phyloP scores from a whole-genome alignment of 2,797 vertebrate genomes.

The Apogon talboti region DNA sequence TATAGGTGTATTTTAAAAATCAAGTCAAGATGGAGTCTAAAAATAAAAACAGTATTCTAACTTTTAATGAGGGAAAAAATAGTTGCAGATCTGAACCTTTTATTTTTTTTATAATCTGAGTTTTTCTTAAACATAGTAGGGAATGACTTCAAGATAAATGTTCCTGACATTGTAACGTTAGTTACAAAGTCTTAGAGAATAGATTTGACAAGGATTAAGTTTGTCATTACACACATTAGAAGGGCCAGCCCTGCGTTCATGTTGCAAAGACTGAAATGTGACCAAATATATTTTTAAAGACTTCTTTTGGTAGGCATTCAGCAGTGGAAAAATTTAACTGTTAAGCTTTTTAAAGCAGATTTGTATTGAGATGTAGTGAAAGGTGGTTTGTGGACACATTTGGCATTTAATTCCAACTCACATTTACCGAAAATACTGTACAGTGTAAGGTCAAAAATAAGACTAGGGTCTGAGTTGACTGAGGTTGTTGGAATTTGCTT shows the following conservation, averaged over 20 bases:
- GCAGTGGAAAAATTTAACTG: neutral
- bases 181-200: constrained; percentile 23
- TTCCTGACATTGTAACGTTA: no score
- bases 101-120: no score
- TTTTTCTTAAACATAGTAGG: constrained; percentile 1
- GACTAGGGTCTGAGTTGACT: no score
- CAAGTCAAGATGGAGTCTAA: neutral
- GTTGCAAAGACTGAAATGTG: neutral
- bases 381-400: neutral
- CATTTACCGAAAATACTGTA: no score
- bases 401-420: no score
- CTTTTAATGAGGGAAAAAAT: neutral
- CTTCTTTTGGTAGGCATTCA: neutral
- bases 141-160: neutral
- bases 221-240: constrained; percentile 2
- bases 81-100: neutral
- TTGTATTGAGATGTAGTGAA: neutral
- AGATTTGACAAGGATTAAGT: constrained; percentile 18
- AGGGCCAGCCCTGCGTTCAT: neutral
- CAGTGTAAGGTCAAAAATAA: no score
- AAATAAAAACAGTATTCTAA: neutral
- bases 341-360: neutral
- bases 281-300: constrained; percentile 9
- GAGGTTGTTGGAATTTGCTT: no score
- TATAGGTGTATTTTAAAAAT: neutral